phyloP scores from a whole-genome alignment of 2,113 vertebrate species.

The Butorides virescens region DNA sequence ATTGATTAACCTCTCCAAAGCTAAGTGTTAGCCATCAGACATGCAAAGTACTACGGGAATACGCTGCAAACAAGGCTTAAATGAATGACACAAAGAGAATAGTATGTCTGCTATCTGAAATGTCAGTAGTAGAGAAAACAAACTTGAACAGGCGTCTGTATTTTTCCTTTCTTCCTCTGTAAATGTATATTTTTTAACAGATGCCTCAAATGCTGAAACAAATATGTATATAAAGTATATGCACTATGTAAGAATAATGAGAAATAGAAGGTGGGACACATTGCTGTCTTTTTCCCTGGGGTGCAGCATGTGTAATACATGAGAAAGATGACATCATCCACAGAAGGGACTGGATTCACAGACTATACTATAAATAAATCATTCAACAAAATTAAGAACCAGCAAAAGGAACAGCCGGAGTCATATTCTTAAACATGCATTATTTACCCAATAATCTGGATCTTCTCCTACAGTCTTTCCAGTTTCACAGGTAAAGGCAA shows the following conservation, averaged over 20 bases:
- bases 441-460: not conserved
- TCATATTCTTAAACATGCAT: not conserved
- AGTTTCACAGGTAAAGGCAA: not conserved
- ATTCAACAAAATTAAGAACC: slow-evolving; percentile 11
- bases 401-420: not conserved
- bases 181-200: not conserved
- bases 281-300: not conserved
- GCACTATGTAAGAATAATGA: not conserved
- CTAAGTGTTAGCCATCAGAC: not conserved
- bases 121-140: not conserved
- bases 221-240: not conserved
- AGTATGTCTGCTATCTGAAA: not conserved
- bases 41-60: not conserved
- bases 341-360: not conserved
- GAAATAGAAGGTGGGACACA: not conserved
- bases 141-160: not conserved
- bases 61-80: not conserved
- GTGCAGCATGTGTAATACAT: slow-evolving; percentile 15
- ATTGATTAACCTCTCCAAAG: not conserved
- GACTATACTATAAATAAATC: slow-evolving; percentile 17
- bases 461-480: not conserved
- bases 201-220: not conserved
- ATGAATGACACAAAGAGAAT: not conserved
- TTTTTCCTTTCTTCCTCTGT: not conserved
- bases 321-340: slow-evolving; percentile 44